Evolutionary conservation across 2,888 invertebrate genomes (phyloP).

Genomic region (Coecobrya sp.): DNA sequence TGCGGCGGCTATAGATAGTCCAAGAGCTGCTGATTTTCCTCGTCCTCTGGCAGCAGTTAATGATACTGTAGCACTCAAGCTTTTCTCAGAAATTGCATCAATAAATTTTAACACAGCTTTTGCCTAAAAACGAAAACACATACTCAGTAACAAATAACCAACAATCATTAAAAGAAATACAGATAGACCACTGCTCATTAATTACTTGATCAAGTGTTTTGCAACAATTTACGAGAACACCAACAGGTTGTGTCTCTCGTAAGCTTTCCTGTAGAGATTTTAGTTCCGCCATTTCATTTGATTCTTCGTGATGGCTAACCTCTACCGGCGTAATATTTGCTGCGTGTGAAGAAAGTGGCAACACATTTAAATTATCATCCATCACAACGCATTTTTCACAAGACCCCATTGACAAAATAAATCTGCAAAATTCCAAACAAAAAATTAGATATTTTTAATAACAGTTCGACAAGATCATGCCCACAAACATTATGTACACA

Average conservation of each 20-base stretch:
- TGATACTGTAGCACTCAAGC: constrained; percentile 94
- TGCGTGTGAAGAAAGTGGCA: constrained; percentile 97
- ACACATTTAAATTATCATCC: constrained; percentile 96
- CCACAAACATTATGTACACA: too few species aligned
- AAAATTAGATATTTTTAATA: not conserved
- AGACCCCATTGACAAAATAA: constrained; percentile 95
- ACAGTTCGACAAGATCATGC: too few species aligned
- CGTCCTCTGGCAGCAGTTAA: constrained; percentile 98
- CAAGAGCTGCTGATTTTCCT: constrained; percentile 99
- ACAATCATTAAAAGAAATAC: not conserved
- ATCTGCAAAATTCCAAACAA: constrained; percentile 88
- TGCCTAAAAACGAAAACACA: constrained; percentile 89
- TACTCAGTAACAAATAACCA: not conserved
- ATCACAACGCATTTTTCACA: constrained; percentile 97
- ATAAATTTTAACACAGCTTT: constrained; percentile 97
- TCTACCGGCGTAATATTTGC: constrained; percentile 92
- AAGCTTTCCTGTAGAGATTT: constrained; percentile 93
- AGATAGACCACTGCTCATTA: not conserved
- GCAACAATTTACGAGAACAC: constrained; percentile 95
- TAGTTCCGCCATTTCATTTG: constrained; percentile 90
- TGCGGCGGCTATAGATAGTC: constrained; percentile 96
- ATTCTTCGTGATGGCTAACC: constrained; percentile 89
- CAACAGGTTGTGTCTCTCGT: constrained; percentile 97
- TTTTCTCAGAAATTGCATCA: constrained; percentile 98
- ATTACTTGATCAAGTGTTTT: constrained; percentile 95